Base-by-base conservation (phyloP, 2,888 invertebrate genomes). In the Amiota communis region DNA sequence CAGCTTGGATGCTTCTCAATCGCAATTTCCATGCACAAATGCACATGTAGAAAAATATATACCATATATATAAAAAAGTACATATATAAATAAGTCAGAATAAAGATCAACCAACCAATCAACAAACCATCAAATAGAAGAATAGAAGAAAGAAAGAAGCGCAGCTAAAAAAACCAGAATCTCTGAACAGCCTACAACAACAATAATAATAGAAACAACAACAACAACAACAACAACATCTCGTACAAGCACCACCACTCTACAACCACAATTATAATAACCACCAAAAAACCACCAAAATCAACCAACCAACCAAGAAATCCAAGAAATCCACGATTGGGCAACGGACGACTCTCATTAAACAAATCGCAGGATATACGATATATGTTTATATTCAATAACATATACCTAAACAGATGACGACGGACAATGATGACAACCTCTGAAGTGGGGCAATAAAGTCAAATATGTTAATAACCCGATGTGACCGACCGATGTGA, bases 1-100 rank as follows among this genome's bases (percentile, higher is more conserved):
- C 84, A 87, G 85, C 87, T 82, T 87, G 87, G 88, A 87, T 87
- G 84, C 81, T 85, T 80, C 81, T 77, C 80, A 80, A 59, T 59
- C 20, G 59, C 59, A 79, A 80, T 79, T 83, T 83, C 81, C 79
- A 80, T 59, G 59, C 59, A 59, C 75, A 56, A 56, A 57, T 65
- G 76, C 71, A 73, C 68, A 70, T 73, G 76, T 72, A 75, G 72
- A 73, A 73, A 51, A 68, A 68, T 49, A 23, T 23, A 23, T 23
- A n/a, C n/a, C n/a, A 23, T 23, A 23, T 2, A 23, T 48, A 15
- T 65, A 71, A 51, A 74, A 61, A 70, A 23, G 68, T 56, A 47
- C 70, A 76, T 72, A 70, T 48, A 70, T 67, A 71, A 65, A 49
- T 63, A 64, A n/a, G 13, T 17, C 36, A 65, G 48, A 65, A 64